These are phyloP conservation scores for Platysternon megacephalum DNA, from an alignment of 2,113 vertebrate genomes.

Conservation along the genomic window DNA sequence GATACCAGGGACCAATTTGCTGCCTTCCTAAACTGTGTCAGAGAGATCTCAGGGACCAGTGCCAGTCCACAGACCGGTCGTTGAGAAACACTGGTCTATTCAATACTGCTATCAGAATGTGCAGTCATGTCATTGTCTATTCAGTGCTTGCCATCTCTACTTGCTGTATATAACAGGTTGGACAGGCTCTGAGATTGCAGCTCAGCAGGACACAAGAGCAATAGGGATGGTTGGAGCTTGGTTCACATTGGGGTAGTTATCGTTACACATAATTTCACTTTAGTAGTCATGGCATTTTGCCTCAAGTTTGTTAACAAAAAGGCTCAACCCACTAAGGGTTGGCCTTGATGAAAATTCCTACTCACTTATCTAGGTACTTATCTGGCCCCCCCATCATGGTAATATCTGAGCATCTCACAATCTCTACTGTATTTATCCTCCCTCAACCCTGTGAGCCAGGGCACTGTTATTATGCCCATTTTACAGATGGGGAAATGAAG, in stretches of 20 bases:
- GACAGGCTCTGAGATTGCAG: not conserved
- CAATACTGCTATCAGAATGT: not conserved
- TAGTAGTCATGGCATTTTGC: not conserved
- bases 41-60: not conserved
- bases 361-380: not conserved
- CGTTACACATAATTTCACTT: not conserved
- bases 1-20: not conserved
- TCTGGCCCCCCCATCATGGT: not conserved
- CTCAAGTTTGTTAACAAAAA: not conserved
- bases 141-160: not conserved
- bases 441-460: not conserved
- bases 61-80: too few relatives aligned
- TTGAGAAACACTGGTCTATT: not conserved
- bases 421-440: not conserved
- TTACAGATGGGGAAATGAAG: not conserved
- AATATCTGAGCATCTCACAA: not conserved
- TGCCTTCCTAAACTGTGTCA: not conserved
- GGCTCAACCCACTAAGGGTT: not conserved
- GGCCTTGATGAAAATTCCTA: not conserved
- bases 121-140: not conserved
- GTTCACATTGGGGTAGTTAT: not conserved
- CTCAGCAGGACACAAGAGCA: not conserved
- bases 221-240: not conserved
- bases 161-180: not conserved
- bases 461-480: not conserved